These are phyloP conservation scores for Equus quagga DNA, from an alignment of 2,113 vertebrate species.

Conservation along the genomic window DNA sequence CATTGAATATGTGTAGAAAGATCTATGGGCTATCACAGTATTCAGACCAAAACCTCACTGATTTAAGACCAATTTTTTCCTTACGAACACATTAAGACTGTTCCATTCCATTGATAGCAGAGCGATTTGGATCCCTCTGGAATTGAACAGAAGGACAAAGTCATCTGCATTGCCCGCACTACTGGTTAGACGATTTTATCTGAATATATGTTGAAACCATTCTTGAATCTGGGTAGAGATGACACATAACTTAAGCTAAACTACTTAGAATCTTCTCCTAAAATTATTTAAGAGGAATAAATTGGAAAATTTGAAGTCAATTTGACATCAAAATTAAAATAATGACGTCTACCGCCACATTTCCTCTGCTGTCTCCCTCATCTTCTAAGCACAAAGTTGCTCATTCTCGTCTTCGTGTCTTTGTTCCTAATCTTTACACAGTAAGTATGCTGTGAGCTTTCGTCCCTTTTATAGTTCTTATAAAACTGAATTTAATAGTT, in stretches of 20 bases:
- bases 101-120: neutral
- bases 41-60: neutral
- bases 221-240: neutral
- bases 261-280: slow-evolving; percentile 51
- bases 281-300: slow-evolving; percentile 26
- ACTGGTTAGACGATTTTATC: slow-evolving; percentile 47
- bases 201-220: neutral
- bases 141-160: slow-evolving; percentile 51
- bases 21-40: neutral
- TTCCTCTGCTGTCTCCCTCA: neutral
- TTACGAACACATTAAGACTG: neutral
- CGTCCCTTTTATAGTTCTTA: neutral
- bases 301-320: slow-evolving; percentile 40
- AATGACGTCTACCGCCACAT: neutral
- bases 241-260: slow-evolving; percentile 51
- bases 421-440: neutral
- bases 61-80: neutral
- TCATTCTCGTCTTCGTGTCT: neutral
- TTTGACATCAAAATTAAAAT: slow-evolving; percentile 63
- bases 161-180: neutral
- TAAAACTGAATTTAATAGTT: neutral
- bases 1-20: neutral
- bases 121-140: neutral
- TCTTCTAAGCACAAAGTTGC: neutral
- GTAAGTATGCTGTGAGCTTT: neutral